Evolutionary conservation across 2,113 vertebrate species (phyloP), one percentile per base, ranked within the genome.

Genomic region (Esox niger): DNA sequence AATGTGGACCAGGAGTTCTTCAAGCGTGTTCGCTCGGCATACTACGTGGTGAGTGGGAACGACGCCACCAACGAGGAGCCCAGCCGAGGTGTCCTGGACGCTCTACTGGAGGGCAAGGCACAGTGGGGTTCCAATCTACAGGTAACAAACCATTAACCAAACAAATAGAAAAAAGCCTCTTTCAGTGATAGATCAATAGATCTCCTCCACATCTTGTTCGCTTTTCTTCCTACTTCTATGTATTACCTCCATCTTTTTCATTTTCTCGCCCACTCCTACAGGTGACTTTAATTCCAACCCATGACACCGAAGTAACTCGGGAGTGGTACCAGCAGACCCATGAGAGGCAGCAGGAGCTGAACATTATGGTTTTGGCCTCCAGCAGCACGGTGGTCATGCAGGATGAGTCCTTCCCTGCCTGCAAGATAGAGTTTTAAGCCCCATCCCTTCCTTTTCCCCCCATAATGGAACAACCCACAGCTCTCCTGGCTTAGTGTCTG

Each of bases 331-430:
- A 99, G 78, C 96, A 99, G 89, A 98, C 95, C 2, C 97, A 99
- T 1, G 95, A 98, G 90, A 94, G 93, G 80, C 97, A 98, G 85
- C 96, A 98, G 80, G 96, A 99, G 80, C 92, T 98, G 64, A 98
- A 97, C 78, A 93, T 99, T 86, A 94, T 99, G 93, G 97, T 99
- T 57, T 85, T 99, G 90, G 97, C 97, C 43, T 98, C 96, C 92
- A 99, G 97, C 93, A 99, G 96, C 91, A 99, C 97, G 0, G 97
- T 99, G 23, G 97, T 99, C 74, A 99, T 99, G 97, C 97, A 99
- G 89, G 97, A 99, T 0, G 97, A 99, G 81, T 98, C 96, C 52
- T 99, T 99, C 81, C 95, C 97, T 20, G 97, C 97, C 86, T 99
- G 97, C 94, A 99, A 99, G 92, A 99, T 99, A 0, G 97, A 99